These are phyloP conservation scores for Hiodon alosoides DNA, from an alignment of 2,113 vertebrate genomes.

Conservation along the genomic window DNA sequence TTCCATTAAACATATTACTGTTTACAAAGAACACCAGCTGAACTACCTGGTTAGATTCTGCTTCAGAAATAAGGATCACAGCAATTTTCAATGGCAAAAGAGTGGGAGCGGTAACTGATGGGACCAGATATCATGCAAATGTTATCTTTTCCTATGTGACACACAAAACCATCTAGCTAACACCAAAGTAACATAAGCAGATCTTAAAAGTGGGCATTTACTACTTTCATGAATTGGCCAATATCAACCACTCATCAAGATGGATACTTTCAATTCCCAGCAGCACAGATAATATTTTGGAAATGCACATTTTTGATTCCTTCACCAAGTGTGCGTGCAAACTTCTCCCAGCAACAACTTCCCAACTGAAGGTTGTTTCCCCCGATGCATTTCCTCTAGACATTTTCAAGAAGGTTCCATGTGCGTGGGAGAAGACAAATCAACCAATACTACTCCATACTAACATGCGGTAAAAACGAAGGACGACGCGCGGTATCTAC, in stretches of 20 bases:
- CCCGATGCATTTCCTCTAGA: too few species aligned
- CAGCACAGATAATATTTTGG: background rate
- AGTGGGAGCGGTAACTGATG: background rate
- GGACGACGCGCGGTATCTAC: slow-evolving; percentile 47
- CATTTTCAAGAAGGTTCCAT: too few species aligned
- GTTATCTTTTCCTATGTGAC: background rate
- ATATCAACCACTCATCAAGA: background rate
- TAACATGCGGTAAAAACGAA: background rate
- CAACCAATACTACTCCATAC: background rate
- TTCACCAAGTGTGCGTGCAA: background rate
- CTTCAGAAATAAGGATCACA: slow-evolving; percentile 20
- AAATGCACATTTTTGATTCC: background rate
- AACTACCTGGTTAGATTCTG: too few species aligned
- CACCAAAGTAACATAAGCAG: slow-evolving; percentile 1
- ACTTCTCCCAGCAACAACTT: background rate
- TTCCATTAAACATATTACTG: background rate
- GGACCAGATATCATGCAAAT: slow-evolving; percentile 20
- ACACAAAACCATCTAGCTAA: slow-evolving; percentile 33
- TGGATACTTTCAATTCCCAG: background rate
- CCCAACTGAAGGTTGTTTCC: background rate
- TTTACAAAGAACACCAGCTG: too few species aligned
- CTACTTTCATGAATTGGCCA: background rate
- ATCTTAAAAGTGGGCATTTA: background rate
- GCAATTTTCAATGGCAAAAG: slow-evolving; percentile 22
- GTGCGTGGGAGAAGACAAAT: too few species aligned